Evolutionary conservation across 1,140 invertebrate species (phyloP).

Genomic region (Drosophila sp.): DNA sequence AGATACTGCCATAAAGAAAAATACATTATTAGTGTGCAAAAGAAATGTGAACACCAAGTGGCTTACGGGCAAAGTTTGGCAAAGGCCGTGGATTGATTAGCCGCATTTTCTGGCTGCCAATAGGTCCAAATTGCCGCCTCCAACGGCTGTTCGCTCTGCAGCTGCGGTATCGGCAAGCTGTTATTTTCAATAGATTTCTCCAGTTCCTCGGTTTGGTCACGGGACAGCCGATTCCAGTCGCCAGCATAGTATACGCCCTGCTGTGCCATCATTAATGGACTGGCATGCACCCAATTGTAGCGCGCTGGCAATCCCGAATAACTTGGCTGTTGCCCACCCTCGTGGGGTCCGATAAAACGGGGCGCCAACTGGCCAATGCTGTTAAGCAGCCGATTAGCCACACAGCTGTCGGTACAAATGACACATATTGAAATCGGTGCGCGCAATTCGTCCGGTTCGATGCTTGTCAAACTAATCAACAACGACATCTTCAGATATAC

Average conservation of each 20-base stretch:
- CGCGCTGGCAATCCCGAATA: constrained; percentile 42
- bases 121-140: constrained; percentile 73
- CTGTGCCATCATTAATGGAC: constrained; percentile 67
- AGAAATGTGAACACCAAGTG: not conserved
- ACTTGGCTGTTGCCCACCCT: constrained; percentile 43
- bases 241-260: constrained; percentile 74
- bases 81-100: constrained; percentile 46
- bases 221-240: constrained; percentile 70
- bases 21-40: not conserved
- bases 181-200: constrained; percentile 72
- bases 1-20: constrained; percentile 52
- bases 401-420: constrained; percentile 56
- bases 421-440: constrained; percentile 69
- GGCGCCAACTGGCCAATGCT: constrained; percentile 66
- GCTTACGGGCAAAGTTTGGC: constrained; percentile 64
- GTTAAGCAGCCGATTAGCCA: constrained; percentile 56
- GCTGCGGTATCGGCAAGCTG: constrained; percentile 42
- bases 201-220: constrained; percentile 45
- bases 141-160: constrained; percentile 44
- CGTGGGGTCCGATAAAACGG: constrained; percentile 67
- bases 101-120: constrained; percentile 67
- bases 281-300: constrained; percentile 61
- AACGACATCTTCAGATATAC: constrained; percentile 73
- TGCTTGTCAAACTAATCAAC: constrained; percentile 67
- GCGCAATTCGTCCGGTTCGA: constrained; percentile 58